phyloP scores from a whole-genome alignment of 2,888 invertebrate genomes.

The Melanotus villosus region DNA sequence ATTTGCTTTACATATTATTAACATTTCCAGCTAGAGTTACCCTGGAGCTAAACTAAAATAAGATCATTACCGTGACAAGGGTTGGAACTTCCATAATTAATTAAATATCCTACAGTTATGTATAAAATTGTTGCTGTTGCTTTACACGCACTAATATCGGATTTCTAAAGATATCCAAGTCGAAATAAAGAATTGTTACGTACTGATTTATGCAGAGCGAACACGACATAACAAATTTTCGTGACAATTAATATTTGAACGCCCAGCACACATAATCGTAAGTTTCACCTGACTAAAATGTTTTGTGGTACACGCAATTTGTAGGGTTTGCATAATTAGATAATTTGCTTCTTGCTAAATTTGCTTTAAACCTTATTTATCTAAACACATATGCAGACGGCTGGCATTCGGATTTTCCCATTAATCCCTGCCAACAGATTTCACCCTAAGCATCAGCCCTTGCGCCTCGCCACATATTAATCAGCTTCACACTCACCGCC shows the following conservation, averaged over 20 bases:
- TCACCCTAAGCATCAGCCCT: conserved; percentile 43
- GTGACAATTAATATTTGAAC: conserved; percentile 14
- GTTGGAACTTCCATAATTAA: conserved; percentile 11
- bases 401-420: conserved; percentile 39
- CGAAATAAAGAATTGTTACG: conserved; percentile 7
- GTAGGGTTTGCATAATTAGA: conserved; percentile 34
- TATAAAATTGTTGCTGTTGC: background rate
- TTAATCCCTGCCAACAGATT: conserved; percentile 44
- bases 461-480: conserved; percentile 43
- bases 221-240: conserved; percentile 15
- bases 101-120: background rate
- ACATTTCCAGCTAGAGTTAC: background rate
- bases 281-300: conserved; percentile 26
- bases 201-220: conserved; percentile 13
- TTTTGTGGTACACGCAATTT: conserved; percentile 24
- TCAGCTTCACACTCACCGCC: conserved; percentile 42
- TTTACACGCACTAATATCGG: conserved; percentile 5
- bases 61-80: background rate
- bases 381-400: conserved; percentile 42
- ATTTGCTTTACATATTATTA: background rate
- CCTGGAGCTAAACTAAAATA: background rate
- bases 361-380: conserved; percentile 41
- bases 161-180: background rate
- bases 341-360: conserved; percentile 32
- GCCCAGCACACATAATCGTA: conserved; percentile 8